These are phyloP conservation scores for Bagarius yarrelli DNA, from an alignment of 2,113 vertebrate species.

Conservation along the genomic window DNA sequence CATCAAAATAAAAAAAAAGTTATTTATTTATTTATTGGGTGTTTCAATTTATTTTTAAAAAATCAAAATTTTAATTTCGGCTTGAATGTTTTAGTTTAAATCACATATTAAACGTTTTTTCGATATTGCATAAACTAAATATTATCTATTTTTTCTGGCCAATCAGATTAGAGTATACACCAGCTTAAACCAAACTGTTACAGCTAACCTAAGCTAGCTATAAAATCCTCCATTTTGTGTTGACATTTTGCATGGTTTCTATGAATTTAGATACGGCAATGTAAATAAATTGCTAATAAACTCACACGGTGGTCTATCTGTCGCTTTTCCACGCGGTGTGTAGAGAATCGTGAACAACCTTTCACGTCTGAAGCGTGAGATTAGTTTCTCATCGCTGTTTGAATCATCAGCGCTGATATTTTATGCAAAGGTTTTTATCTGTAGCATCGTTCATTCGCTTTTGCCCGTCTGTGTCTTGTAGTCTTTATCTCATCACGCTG, in stretches of 20 bases:
- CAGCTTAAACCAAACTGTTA: not conserved
- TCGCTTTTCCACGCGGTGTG: not conserved
- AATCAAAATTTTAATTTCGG: too few relatives aligned
- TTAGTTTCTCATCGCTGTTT: not conserved
- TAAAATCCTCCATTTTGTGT: not conserved
- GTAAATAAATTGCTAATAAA: not conserved
- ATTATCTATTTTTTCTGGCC: not conserved
- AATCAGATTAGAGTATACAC: not conserved
- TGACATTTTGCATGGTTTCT: not conserved
- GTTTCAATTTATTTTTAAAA: too few relatives aligned
- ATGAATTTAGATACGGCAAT: not conserved
- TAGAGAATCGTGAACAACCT: not conserved
- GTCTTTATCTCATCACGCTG: not conserved
- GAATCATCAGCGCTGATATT: not conserved
- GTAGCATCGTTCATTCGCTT: not conserved
- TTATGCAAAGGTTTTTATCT: not conserved
- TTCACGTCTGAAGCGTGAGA: not conserved
- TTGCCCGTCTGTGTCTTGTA: not conserved
- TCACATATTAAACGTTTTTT: too few relatives aligned
- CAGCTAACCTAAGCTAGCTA: not conserved
- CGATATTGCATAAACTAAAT: not conserved
- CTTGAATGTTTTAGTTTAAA: too few relatives aligned
- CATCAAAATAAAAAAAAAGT: not conserved
- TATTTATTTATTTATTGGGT: not conserved
- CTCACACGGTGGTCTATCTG: too few relatives aligned